Evolutionary conservation across 2,888 invertebrate species (phyloP).

Genomic region (Nyleta sp.): DNA sequence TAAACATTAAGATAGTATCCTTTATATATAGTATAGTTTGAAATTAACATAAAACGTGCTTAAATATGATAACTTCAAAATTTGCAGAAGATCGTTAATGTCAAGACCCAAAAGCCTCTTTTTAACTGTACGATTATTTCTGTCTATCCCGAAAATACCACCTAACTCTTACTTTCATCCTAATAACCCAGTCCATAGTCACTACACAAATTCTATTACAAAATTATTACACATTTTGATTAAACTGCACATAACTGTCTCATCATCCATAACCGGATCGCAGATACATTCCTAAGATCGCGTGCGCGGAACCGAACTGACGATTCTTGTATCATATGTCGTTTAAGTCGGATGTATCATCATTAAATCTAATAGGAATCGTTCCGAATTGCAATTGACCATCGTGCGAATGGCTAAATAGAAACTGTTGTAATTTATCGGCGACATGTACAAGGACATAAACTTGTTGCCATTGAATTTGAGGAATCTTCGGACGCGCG

Average conservation of each 20-base stretch:
- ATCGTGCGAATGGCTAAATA: conserved; percentile 1
- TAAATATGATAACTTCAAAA: too few species aligned
- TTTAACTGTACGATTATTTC: too few species aligned
- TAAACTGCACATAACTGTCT: conserved; percentile 4
- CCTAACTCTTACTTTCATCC: too few species aligned
- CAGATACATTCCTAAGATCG: conserved; percentile 15
- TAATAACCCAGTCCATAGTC: too few species aligned
- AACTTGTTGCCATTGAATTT: conserved; percentile 47
- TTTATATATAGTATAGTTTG: too few species aligned
- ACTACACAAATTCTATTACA: too few species aligned
- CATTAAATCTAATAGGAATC: conserved; percentile 22
- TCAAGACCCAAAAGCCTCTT: too few species aligned
- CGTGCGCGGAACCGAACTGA: conserved; percentile 30
- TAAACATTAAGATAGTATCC: too few species aligned
- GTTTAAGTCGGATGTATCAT: conserved; percentile 29
- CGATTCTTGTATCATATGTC: conserved; percentile 26
- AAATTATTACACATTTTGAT: too few species aligned
- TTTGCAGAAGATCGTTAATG: too few species aligned
- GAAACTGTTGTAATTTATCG: conserved; percentile 45
- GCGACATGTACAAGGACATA: conserved; percentile 43
- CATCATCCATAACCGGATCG: conserved; percentile 3
- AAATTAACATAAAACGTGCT: too few species aligned
- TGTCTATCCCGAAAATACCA: too few species aligned
- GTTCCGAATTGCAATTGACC: conserved; percentile 4
- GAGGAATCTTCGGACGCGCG: conserved; percentile 51